Evolutionary conservation across 2,888 invertebrate genomes (phyloP).

Genomic region (Tenthredo livida): DNA sequence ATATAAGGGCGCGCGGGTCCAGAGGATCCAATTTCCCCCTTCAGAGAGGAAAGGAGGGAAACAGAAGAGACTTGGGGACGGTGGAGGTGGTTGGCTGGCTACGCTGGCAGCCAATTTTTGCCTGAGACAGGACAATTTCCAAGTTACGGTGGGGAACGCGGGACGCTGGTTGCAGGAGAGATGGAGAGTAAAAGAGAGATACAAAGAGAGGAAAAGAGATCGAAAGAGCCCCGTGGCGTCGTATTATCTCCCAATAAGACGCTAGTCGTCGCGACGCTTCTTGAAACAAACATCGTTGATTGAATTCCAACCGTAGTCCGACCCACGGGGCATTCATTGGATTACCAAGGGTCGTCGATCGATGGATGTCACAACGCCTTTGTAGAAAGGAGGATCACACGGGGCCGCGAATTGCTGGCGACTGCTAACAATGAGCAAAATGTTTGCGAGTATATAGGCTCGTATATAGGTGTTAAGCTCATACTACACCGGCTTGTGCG

Average conservation of each 20-base stretch:
- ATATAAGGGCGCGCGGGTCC: conserved; percentile 48
- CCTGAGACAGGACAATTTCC: conserved; percentile 64
- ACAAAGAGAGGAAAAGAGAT: conserved; percentile 38
- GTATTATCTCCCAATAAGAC: conserved; percentile 54
- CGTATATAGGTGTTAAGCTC: conserved; percentile 1
- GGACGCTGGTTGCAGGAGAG: neutral
- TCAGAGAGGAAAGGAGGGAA: conserved; percentile 31
- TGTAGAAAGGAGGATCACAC: neutral
- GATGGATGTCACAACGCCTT: conserved; percentile 37
- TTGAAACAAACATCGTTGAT: conserved; percentile 52
- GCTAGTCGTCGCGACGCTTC: conserved; percentile 54
- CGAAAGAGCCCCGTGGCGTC: conserved; percentile 54
- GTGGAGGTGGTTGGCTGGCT: conserved; percentile 54
- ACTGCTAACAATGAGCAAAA: conserved; percentile 8
- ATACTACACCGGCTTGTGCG: neutral
- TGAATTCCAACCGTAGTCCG: conserved; percentile 52
- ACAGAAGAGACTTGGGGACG: conserved; percentile 34
- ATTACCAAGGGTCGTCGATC: conserved; percentile 51
- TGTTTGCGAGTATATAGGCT: neutral
- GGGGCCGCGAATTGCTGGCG: neutral
- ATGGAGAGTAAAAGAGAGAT: conserved; percentile 46
- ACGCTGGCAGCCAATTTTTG: conserved; percentile 60
- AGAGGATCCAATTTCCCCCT: conserved; percentile 47
- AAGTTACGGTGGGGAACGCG: conserved; percentile 57
- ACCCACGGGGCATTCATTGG: conserved; percentile 50